A percentile compares a stretch with the other conserved stretches of the same genome.
phyloP scores from a whole-genome alignment of 2,888 invertebrate species.

The Nemurella pictetii region DNA sequence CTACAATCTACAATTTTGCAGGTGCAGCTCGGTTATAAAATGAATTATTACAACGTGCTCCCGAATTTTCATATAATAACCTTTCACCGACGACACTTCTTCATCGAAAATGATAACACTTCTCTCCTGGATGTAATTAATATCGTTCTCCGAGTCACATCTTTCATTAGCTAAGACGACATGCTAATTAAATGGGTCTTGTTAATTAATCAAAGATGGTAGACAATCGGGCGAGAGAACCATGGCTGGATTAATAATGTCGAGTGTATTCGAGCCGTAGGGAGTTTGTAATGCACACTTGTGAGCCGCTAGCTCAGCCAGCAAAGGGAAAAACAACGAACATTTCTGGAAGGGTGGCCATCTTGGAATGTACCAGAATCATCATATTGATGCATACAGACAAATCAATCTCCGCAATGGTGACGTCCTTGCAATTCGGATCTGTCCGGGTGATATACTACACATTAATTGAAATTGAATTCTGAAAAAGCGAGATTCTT shows the following conservation, averaged over 20 bases:
- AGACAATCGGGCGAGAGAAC: neutral
- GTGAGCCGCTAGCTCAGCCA: too few relatives aligned
- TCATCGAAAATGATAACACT: neutral
- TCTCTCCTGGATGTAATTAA: neutral
- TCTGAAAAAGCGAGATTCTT: neutral
- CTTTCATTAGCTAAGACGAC: neutral
- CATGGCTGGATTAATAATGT: neutral
- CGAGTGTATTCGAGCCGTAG: neutral
- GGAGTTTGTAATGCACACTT: neutral
- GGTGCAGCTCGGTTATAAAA: neutral
- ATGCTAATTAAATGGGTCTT: neutral
- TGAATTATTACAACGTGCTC: neutral
- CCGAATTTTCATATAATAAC: neutral
- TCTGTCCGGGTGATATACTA: too few relatives aligned
- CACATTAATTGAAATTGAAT: neutral
- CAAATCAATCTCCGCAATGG: too few relatives aligned
- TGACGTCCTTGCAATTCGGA: too few relatives aligned
- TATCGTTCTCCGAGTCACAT: neutral
- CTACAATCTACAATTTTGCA: neutral
- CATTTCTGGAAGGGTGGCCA: too few relatives aligned
- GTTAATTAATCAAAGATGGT: neutral
- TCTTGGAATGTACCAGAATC: too few relatives aligned
- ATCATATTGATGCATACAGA: too few relatives aligned
- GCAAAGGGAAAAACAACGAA: too few relatives aligned
- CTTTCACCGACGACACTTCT: neutral